These are phyloP conservation scores for Spermophilus dauricus DNA, from an alignment of 2,113 vertebrate species.

Conservation along the genomic window DNA sequence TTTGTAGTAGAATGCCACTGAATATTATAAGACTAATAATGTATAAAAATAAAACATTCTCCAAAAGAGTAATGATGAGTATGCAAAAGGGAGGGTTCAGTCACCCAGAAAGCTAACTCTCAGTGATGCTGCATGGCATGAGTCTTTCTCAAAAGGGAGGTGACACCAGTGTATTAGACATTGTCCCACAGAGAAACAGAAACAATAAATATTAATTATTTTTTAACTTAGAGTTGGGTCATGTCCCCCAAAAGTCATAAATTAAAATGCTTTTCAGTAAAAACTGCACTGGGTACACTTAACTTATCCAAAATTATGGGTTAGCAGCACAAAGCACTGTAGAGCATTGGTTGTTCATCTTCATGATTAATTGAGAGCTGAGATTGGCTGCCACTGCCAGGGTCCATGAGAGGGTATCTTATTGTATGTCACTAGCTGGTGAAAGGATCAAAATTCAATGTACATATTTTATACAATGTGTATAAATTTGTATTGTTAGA, in stretches of 20 bases:
- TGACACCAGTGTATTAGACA: neutral
- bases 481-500: neutral
- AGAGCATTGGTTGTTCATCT: neutral
- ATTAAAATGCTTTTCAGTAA: neutral
- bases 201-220: neutral
- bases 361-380: neutral
- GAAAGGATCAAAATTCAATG: neutral
- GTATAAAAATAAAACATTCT: neutral
- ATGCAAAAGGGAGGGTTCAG: neutral
- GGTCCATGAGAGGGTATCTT: neutral
- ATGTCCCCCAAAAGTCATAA: neutral
- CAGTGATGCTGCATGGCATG: neutral
- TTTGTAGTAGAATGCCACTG: neutral
- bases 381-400: neutral
- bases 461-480: neutral
- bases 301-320: neutral
- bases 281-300: neutral
- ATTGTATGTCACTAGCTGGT: too few species aligned
- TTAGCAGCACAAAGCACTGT: rapidly evolving
- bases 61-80: neutral
- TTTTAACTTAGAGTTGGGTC: rapidly evolving
- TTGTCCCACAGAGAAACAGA: neutral
- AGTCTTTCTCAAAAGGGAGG: neutral
- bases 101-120: neutral
- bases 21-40: neutral